These are phyloP conservation scores for Temnothorax longispinosus DNA, from an alignment of 1,140 invertebrate species.

Conservation along the genomic window DNA sequence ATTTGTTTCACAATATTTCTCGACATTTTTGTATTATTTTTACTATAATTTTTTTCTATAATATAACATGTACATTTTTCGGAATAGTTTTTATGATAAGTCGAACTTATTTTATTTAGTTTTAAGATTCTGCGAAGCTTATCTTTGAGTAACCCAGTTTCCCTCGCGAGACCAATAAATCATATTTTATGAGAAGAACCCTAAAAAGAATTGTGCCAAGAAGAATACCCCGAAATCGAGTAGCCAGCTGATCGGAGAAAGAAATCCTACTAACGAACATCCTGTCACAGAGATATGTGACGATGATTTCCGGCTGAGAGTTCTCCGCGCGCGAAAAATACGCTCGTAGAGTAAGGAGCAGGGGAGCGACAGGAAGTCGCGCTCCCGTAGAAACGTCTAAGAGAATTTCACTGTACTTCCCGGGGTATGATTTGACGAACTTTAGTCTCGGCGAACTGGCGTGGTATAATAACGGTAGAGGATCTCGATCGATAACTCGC, in stretches of 20 bases:
- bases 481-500: not conserved
- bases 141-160: conserved; percentile 19
- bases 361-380: conserved; percentile 42
- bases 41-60: not conserved
- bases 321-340: conserved; percentile 59
- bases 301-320: conserved; percentile 61
- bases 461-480: conserved; percentile 30
- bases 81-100: not conserved
- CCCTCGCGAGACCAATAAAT: conserved; percentile 50
- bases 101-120: conserved; percentile 18
- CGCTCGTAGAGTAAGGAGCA: conserved; percentile 30
- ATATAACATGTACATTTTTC: not conserved
- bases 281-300: conserved; percentile 61
- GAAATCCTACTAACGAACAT: conserved; percentile 75
- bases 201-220: conserved; percentile 44
- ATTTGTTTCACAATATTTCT: not conserved
- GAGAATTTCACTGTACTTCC: conserved; percentile 35
- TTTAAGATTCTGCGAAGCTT: not conserved
- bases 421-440: conserved; percentile 34
- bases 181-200: conserved; percentile 40
- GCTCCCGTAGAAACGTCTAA: conserved; percentile 32
- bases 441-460: not conserved
- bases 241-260: conserved; percentile 64
- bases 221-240: conserved; percentile 67
- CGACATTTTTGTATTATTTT: not conserved